Evolutionary conservation across 2,888 invertebrate species (phyloP).

Genomic region (Torymus aiolomorphi): DNA sequence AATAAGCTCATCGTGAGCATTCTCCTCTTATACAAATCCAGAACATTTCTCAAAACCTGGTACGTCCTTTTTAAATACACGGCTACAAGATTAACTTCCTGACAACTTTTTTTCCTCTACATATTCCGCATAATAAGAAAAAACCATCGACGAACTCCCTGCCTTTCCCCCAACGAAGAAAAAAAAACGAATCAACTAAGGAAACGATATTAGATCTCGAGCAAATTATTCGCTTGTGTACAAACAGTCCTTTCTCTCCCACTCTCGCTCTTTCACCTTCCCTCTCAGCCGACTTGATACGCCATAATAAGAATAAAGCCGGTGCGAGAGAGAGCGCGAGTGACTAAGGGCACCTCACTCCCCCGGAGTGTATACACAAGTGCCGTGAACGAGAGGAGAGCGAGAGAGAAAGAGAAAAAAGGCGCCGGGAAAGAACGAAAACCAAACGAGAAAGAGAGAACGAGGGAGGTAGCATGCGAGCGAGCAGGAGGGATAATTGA

Average conservation of each 20-base stretch:
- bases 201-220: not conserved
- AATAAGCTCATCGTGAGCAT: too few relatives aligned
- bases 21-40: too few relatives aligned
- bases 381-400: slow-evolving; percentile 18
- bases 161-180: not conserved
- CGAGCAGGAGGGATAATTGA: slow-evolving; percentile 73
- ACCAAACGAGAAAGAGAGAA: slow-evolving; percentile 24
- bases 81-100: too few relatives aligned
- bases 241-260: not conserved
- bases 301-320: slow-evolving; percentile 39
- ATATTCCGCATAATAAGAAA: not conserved
- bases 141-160: not conserved
- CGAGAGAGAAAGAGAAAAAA: slow-evolving; percentile 8
- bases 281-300: slow-evolving; percentile 10
- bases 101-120: too few relatives aligned
- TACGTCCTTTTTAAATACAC: too few relatives aligned
- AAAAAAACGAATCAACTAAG: not conserved
- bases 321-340: not conserved
- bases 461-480: slow-evolving; percentile 53
- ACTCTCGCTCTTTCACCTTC: not conserved
- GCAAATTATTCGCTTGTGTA: slow-evolving; percentile 8
- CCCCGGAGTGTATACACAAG: slow-evolving; percentile 17
- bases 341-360: slow-evolving; percentile 1
- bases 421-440: slow-evolving; percentile 1
- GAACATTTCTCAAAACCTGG: too few relatives aligned